Percentiles rank a stretch among this genome's conserved stretches.
Conservation (phyloP, 2,888 invertebrate genomes). For the Acrocyrtus sp. region DNA sequence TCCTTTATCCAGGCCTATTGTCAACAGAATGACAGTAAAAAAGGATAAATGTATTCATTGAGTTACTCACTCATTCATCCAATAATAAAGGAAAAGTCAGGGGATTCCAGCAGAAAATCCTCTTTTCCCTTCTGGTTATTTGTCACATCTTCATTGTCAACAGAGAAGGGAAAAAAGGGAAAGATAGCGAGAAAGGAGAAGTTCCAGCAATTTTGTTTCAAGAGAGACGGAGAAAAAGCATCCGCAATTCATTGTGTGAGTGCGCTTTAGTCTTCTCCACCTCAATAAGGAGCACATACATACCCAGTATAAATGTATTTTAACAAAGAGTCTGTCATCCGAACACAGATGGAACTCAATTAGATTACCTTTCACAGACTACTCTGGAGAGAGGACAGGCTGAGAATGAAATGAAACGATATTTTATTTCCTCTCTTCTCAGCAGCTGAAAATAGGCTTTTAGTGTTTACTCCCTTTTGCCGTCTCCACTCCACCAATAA, state of each 20-base stretch:
- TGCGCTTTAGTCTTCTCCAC: conserved; percentile 24
- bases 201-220: conserved; percentile 39
- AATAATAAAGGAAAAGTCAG: too few species aligned
- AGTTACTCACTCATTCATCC: background rate
- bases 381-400: conserved; percentile 8
- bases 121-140: conserved; percentile 19
- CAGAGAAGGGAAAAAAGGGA: conserved; percentile 5
- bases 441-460: too few species aligned
- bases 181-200: conserved; percentile 17
- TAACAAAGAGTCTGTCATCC: conserved; percentile 46
- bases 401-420: conserved; percentile 26
- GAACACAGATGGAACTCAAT: conserved; percentile 50
- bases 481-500: too few species aligned
- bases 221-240: conserved; percentile 1
- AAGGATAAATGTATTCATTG: conserved; percentile 43
- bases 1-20: too few species aligned
- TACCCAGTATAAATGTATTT: too few species aligned
- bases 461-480: too few species aligned
- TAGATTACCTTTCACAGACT: conserved; percentile 54
- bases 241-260: too few species aligned
- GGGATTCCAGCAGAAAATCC: conserved; percentile 14
- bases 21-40: too few species aligned
- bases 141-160: conserved; percentile 18
- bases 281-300: conserved; percentile 15
- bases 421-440: too few species aligned